These are phyloP conservation scores for Adelosebastes latens DNA, from an alignment of 2,797 vertebrate species.

Conservation along the genomic window DNA sequence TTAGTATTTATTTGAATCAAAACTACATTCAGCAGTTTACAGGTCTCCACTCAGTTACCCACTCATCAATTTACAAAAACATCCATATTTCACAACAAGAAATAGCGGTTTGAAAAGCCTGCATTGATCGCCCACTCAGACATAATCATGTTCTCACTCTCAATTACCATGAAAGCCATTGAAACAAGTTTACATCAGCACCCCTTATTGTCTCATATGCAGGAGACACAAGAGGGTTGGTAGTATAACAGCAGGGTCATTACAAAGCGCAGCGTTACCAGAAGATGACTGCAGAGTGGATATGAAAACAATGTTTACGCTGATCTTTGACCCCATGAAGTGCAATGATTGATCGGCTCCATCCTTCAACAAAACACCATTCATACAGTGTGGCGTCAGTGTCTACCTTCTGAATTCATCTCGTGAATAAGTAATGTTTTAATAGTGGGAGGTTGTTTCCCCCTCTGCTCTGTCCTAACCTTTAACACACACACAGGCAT, in stretches of 20 bases:
- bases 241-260: background rate
- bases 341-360: background rate
- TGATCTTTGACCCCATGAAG: background rate
- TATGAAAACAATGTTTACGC: background rate
- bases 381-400: background rate
- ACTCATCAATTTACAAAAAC: background rate
- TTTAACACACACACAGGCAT: background rate
- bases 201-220: background rate
- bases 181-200: background rate
- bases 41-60: background rate
- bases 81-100: background rate
- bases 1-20: background rate
- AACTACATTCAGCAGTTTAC: background rate
- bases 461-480: too few relatives aligned
- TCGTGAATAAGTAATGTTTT: constrained; percentile 26
- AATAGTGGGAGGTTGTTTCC: constrained; percentile 1
- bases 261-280: background rate
- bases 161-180: constrained; percentile 33
- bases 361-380: background rate
- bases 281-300: background rate
- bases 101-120: background rate
- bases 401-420: background rate
- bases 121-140: constrained; percentile 22
- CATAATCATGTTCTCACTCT: constrained; percentile 17
- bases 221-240: background rate